A percentile compares a stretch with the other conserved stretches of the same genome.
Evolutionary conservation across 2,113 vertebrate species (phyloP).

Genomic region (Nesogale talazaci): DNA sequence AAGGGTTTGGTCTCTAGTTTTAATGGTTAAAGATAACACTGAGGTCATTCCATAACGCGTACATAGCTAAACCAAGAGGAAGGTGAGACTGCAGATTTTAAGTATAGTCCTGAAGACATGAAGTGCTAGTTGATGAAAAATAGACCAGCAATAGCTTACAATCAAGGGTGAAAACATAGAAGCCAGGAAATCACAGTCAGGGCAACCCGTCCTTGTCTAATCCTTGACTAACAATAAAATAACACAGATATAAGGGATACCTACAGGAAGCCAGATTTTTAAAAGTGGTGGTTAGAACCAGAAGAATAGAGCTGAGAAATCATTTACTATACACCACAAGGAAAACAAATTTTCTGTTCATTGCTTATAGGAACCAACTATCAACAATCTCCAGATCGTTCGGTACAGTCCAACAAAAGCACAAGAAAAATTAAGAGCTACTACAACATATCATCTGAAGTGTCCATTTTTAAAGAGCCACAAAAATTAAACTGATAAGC

Average conservation of each 20-base stretch:
- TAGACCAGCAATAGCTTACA: neutral
- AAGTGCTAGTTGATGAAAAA: neutral
- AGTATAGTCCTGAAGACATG: neutral
- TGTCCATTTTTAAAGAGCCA: neutral
- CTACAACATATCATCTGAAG: neutral
- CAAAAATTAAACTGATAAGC: neutral
- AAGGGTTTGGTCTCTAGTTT: neutral
- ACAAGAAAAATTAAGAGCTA: neutral
- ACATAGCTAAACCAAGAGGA: neutral
- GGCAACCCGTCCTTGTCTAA: neutral
- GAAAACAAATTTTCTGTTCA: neutral
- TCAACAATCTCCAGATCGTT: neutral
- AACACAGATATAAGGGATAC: neutral
- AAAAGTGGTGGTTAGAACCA: neutral
- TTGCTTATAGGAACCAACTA: neutral
- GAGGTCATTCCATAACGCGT: neutral
- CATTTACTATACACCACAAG: neutral
- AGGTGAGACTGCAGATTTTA: neutral
- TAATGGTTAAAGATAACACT: neutral
- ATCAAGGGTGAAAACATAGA: neutral
- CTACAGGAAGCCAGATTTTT: neutral
- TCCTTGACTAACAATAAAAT: neutral
- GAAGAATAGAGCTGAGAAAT: neutral
- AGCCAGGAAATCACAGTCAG: neutral
- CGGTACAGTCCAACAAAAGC: neutral